Base-by-base conservation (phyloP, 2,797 vertebrate species). In the Rachycentron canadum region DNA sequence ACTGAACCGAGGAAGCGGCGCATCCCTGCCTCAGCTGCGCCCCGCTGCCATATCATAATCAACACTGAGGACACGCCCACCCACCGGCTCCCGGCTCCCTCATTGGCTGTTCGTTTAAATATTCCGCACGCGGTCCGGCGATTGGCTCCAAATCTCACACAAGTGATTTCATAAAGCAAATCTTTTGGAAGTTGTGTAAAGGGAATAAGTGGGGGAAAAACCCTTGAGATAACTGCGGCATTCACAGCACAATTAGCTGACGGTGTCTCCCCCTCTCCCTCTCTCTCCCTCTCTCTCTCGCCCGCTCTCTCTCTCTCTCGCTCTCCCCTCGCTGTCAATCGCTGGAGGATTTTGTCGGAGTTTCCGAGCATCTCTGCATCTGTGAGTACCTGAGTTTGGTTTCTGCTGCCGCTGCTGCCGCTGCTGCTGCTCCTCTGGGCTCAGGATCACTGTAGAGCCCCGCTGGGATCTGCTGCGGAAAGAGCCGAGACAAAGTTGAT, bases 91-190 rank as follows among this genome's bases (percentile, higher is more conserved):
- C 67, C 63, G 16, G 43, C 56, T 34, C 60, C 13, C 9, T 21
- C 17, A 95, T 93, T 96, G 92, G 95, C 53, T 62, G 47, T 0
- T 7, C 11, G 47, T 36, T 89, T 87, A 86, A 89, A 92, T 89
- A 94, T 92, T 91, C 85, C 76, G 7, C 26, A 11, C 71, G 47
- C 65, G 45, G 63, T 13, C 23, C 69, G 60, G 23, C 50, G 76
- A 95, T 95, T 95, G 94, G 95, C 71, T 85, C 66, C 3, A 71
- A 76, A 84, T 63, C 28, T 36, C 79, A 50, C 86, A 90, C 83
- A 73, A 85, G 76, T 63, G 88, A 92, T 94, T 93, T 94, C 93
- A 94, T 94, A 95, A 95, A 94, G 93, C 91, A 93, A 92, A 88
- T 92, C 82, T 91, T 92, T 89, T 84, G 75, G 87, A 95, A 95